Evolutionary conservation across 2,888 invertebrate species (phyloP).

Genomic region (Drosophila limbata): DNA sequence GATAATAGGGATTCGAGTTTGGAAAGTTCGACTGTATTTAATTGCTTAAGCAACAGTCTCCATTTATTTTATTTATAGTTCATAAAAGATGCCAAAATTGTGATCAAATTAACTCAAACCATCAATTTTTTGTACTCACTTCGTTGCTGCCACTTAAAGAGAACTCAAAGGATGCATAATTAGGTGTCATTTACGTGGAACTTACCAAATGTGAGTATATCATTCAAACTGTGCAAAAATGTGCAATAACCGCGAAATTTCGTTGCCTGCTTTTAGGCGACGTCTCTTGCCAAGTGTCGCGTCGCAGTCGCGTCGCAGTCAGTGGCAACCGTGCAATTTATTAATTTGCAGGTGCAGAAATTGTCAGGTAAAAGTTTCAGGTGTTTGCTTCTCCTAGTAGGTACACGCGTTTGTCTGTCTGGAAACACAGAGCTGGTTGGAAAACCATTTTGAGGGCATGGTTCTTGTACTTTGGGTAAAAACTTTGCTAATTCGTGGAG

Average conservation of each 20-base stretch:
- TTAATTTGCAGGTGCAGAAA: conserved; percentile 62
- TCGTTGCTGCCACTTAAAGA: neutral
- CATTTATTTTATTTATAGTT: neutral
- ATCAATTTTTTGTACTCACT: neutral
- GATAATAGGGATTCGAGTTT: too few species aligned
- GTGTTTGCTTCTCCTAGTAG: conserved; percentile 24
- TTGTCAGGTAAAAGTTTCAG: conserved; percentile 39
- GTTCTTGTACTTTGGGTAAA: conserved; percentile 26
- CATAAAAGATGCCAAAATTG: neutral
- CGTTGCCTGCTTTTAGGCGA: conserved; percentile 51
- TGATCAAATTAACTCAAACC: neutral
- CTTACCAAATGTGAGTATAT: conserved; percentile 5
- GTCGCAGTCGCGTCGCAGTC: too few species aligned
- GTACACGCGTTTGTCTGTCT: conserved; percentile 13
- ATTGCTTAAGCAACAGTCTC: neutral
- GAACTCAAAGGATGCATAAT: conserved; percentile 31
- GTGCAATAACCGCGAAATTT: conserved; percentile 60
- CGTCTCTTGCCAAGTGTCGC: neutral
- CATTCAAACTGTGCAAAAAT: conserved; percentile 25
- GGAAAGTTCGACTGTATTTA: too few species aligned
- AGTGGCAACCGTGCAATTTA: conserved; percentile 59
- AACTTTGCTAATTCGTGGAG: conserved; percentile 70
- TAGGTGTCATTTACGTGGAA: conserved; percentile 30
- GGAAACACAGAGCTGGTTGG: conserved; percentile 23
- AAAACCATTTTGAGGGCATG: conserved; percentile 46